Evolutionary conservation across 2,113 vertebrate species (phyloP).

Genomic region (Synodontis membranacea): DNA sequence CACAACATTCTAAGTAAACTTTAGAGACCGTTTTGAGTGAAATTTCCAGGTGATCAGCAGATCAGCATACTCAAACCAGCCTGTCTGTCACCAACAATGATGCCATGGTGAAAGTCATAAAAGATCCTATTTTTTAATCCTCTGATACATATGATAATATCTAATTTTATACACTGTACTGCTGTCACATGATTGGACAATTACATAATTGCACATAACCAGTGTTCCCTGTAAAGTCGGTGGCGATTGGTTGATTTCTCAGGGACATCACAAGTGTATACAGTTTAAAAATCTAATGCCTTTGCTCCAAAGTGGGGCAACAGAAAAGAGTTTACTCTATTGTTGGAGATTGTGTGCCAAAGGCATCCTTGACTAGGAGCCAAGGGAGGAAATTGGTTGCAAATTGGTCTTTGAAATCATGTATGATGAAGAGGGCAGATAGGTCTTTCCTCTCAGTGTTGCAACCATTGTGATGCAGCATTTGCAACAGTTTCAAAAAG

Average conservation of each 20-base stretch:
- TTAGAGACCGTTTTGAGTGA: neutral
- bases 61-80: neutral
- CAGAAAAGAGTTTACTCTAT: neutral
- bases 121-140: neutral
- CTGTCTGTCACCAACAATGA: neutral
- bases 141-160: no score
- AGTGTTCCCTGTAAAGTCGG: neutral
- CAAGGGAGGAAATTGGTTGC: neutral
- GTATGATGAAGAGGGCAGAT: neutral
- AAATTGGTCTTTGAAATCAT: neutral
- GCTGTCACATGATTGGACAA: neutral
- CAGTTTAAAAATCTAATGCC: neutral
- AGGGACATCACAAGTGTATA: neutral
- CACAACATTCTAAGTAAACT: neutral
- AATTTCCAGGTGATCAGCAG: neutral
- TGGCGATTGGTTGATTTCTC: neutral
- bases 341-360: neutral
- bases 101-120: neutral
- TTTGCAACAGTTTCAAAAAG: neutral
- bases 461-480: neutral
- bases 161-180: neutral
- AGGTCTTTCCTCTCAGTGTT: neutral
- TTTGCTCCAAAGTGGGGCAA: neutral
- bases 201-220: neutral
- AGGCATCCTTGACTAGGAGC: neutral